Base-by-base conservation (phyloP, 2,888 invertebrate genomes). In the Panopea generosa region DNA sequence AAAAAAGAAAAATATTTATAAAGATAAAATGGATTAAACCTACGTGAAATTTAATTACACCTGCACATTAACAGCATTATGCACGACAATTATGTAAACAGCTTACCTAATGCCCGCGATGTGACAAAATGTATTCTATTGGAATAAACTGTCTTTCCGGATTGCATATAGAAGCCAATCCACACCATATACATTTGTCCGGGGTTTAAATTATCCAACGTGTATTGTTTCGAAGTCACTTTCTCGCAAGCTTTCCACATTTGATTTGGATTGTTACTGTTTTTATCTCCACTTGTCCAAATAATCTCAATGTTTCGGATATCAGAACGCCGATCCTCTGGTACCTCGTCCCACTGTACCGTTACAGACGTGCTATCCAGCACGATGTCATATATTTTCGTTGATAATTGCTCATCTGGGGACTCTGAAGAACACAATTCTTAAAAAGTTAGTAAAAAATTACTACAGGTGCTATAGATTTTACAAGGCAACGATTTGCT, bases 121-220 rank as follows among this genome's bases (percentile, higher is more conserved):
- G 79, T 70, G 14, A 79, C 75, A 60, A 79, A 63, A 71, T 79
- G 79, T 14, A 79, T 52, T 45, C 55, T 62, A 45, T 71, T 65
- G 14, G 74, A 75, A 38, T 61, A 74, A n/a, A 67, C 40, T 18
- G 69, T 67, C 50, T 55, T 65, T 3, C 74, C 68, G 2, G 61
- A 56, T 18, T 33, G 40, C 24, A 71, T 43, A 47, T 60, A 68
- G 0, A 68, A 29, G 1, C 71, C 74, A 11, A 79, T 22, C 79
- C 79, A 79, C 6, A 65, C 59, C 16, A 59, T 50, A 56, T 75
- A 79, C 68, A 65, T 56, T 2, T 56, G 63, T 20, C 73, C 68
- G 11, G 79, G 60, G 2, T 20, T 16, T 7, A 79, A 40, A 26
- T 60, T 59, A 24, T 60, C 57, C n/a, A 79, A 22, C 9, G 18